Evolutionary conservation across 2,888 invertebrate genomes (phyloP).

Genomic region (Mylabris sibirica): DNA sequence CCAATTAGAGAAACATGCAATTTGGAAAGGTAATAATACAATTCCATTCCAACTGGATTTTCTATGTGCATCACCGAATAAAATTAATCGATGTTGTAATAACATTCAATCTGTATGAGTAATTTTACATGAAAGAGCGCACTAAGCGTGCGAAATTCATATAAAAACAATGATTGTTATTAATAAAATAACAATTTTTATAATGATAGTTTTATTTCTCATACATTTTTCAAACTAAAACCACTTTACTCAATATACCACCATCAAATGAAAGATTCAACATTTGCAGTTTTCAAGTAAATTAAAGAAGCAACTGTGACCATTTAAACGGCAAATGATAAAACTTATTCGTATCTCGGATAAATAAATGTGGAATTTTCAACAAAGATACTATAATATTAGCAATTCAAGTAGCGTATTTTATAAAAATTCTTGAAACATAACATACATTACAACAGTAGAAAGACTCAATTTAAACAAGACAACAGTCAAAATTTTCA

Average conservation of each 20-base stretch:
- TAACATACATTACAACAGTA: too few species aligned
- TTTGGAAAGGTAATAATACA: not conserved
- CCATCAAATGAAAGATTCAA: not conserved
- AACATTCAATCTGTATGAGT: not conserved
- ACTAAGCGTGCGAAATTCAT: not conserved
- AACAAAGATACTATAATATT: not conserved
- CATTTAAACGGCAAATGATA: not conserved
- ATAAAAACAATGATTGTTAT: not conserved
- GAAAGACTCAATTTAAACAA: not conserved
- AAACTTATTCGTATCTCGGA: not conserved
- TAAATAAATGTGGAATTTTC: not conserved
- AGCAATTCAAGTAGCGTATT: not conserved
- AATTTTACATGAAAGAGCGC: not conserved
- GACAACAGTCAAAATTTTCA: not conserved
- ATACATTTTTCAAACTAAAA: not conserved
- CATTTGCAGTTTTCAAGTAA: not conserved
- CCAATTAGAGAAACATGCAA: constrained; percentile 5
- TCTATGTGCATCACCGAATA: not conserved
- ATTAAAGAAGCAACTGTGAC: not conserved
- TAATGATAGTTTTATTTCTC: not conserved
- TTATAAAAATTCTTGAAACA: too few species aligned
- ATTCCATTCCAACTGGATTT: not conserved
- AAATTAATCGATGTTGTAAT: constrained; percentile 2
- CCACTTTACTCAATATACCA: not conserved
- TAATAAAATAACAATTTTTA: not conserved